Percentiles rank a stretch among this genome's conserved stretches.
Conservation (phyloP, 2,888 invertebrate genomes). For the Chouioia cunea region DNA sequence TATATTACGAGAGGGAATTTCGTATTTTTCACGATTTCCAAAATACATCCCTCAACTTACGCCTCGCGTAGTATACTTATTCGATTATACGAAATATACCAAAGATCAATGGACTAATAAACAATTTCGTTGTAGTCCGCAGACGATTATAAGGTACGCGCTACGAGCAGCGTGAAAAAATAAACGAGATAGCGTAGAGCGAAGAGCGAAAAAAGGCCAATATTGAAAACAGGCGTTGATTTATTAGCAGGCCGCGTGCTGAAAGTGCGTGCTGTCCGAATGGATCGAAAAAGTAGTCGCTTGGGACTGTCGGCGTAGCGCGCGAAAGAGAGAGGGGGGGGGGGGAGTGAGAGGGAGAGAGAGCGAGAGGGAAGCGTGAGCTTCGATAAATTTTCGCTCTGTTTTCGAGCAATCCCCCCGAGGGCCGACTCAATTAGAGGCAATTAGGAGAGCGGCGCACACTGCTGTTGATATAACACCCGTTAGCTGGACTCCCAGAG, state of each 20-base stretch:
- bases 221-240: conserved; percentile 41
- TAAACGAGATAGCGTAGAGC: not conserved
- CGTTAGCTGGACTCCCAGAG: not conserved
- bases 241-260: conserved; percentile 20
- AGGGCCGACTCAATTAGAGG: conserved; percentile 48
- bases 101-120: too few species aligned
- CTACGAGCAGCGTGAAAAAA: not conserved
- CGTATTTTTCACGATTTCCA: too few species aligned
- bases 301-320: conserved; percentile 38
- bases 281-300: conserved; percentile 38
- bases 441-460: conserved; percentile 45
- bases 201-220: conserved; percentile 23
- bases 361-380: conserved; percentile 1
- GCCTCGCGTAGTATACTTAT: too few species aligned
- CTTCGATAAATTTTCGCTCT: conserved; percentile 47
- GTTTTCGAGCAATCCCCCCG: conserved; percentile 47
- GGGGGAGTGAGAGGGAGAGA: not conserved
- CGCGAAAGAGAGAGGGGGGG: conserved; percentile 6
- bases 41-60: too few species aligned
- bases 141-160: not conserved
- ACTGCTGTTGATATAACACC: conserved; percentile 46
- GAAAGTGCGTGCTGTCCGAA: conserved; percentile 24
- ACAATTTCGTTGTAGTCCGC: too few species aligned
- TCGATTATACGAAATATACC: too few species aligned
- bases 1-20: too few species aligned